Conservation (phyloP, 1,140 invertebrate genomes). For the Zaprionus ghesquierei region DNA sequence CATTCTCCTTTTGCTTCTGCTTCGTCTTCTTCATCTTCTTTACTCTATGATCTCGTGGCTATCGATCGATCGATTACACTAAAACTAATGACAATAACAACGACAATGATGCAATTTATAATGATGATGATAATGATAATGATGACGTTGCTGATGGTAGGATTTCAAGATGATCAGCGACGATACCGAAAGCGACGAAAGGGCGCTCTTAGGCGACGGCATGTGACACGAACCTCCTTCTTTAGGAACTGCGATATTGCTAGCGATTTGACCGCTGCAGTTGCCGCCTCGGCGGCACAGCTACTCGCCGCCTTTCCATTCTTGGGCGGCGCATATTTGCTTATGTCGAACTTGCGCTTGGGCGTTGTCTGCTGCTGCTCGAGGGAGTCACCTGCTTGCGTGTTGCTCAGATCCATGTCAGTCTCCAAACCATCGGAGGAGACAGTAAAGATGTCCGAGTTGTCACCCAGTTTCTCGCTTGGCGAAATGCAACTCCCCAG, state of each 20-base stretch:
- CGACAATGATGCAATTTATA: conserved; percentile 2
- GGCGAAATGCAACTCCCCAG: conserved; percentile 76
- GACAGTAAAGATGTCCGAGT: conserved; percentile 80
- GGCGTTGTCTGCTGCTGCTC: conserved; percentile 54
- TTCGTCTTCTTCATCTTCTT: neutral
- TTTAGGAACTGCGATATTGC: conserved; percentile 80
- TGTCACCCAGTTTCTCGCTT: conserved; percentile 76
- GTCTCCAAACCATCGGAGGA: conserved; percentile 80
- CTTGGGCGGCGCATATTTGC: conserved; percentile 73
- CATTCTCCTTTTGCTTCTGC: neutral
- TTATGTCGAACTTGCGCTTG: conserved; percentile 73
- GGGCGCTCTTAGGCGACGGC: conserved; percentile 73
- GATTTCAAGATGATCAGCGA: conserved; percentile 55
- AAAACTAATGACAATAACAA: conserved; percentile 32
- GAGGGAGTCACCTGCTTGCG: conserved; percentile 53
- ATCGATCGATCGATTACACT: conserved; percentile 13
- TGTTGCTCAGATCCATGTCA: conserved; percentile 77
- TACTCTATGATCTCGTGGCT: neutral
- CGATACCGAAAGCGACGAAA: conserved; percentile 80
- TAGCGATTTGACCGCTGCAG: conserved; percentile 72
- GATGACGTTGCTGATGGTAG: neutral
- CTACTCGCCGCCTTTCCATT: conserved; percentile 67
- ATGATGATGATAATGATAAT: conserved; percentile 16
- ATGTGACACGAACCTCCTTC: conserved; percentile 78
- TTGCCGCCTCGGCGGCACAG: conserved; percentile 76